A percentile compares a stretch with the other conserved stretches of the same genome.
Conservation (phyloP, 2,797 vertebrate species). For the Rhinatrema bivittatum region DNA sequence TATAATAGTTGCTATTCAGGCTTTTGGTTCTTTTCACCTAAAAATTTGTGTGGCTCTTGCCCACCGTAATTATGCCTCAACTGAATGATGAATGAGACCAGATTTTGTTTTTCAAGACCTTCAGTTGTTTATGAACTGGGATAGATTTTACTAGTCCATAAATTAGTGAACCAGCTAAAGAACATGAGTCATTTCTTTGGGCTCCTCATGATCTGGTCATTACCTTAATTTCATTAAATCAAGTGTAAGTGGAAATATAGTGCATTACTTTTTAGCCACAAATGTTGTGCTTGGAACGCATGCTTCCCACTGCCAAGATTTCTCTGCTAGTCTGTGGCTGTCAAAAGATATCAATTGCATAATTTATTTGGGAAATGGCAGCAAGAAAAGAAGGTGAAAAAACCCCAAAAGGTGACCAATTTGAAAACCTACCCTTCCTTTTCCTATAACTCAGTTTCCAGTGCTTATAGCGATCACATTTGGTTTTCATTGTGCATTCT, state of each 20-base stretch:
- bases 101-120: slow-evolving; percentile 5
- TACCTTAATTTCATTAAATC: slow-evolving; percentile 1
- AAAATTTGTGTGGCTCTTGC: too few species aligned
- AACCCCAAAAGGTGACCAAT: not conserved
- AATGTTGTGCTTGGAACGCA: not conserved
- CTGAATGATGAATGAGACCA: not conserved
- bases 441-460: slow-evolving; percentile 1
- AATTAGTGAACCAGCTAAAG: too few species aligned
- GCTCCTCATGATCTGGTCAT: not conserved
- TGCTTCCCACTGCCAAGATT: too few species aligned
- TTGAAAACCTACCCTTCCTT: not conserved
- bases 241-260: not conserved
- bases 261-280: not conserved
- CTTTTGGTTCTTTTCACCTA: too few species aligned
- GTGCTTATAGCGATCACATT: not conserved
- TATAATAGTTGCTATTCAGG: too few species aligned
- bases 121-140: not conserved
- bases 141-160: too few species aligned
- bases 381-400: not conserved
- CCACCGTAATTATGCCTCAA: slow-evolving; percentile 7
- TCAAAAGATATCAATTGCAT: not conserved
- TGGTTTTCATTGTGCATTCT: slow-evolving; percentile 1
- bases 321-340: not conserved
- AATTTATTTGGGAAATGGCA: slow-evolving; percentile 1
- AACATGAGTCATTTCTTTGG: not conserved